Base-by-base conservation (phyloP, 2,888 invertebrate species). In the Seira musarum region DNA sequence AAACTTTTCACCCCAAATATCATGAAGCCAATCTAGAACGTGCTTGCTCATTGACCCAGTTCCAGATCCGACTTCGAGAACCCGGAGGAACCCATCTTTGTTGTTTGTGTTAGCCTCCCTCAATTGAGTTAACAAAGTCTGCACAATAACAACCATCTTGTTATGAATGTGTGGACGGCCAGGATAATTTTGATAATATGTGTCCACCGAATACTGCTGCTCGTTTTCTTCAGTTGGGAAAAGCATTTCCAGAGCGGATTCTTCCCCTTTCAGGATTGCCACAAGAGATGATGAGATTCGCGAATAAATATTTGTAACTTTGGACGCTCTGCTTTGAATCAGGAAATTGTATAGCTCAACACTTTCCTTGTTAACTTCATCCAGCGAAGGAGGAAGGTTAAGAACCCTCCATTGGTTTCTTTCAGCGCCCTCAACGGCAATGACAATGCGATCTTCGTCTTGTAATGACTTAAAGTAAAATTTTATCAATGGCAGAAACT, bases 51-150 rank as follows among this genome's bases (percentile, higher is more conserved):
- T 10, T 3, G 8, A n/a, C 1, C 75, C 75, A 1, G 75, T 76
- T 0, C 75, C 75, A 0, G 68, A 67, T 1, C 75, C 76, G 2
- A 76, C 17, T 35, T 76, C 69, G 25, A 69, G 25, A 21, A 75
- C 49, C 1, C 76, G 1, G 13, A 21, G 40, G 1, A 70, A 17
- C 17, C 66, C 57, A n/a, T 66, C 57, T 19, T 25, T 6, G 15
- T 64, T 66, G 22, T 40, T 57, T 0, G 65, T 1, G 13, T 46
- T 21, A 2, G 49, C 8, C 21, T 35, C 10, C 6, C 40, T 5
- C 40, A 40, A 40, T 40, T 40, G 5, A 5, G 5, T 40, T 8
- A 40, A 40, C 6, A 40, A 8, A 13, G 5, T 40, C 5, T 8
- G 13, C 5, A 40, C 6, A 40, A 40, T 40, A 5, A 6, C 63